Percentiles rank a stretch among this genome's conserved stretches.
Evolutionary conservation across 2,888 invertebrate species (phyloP).

Genomic region (Conchocele bisecta): DNA sequence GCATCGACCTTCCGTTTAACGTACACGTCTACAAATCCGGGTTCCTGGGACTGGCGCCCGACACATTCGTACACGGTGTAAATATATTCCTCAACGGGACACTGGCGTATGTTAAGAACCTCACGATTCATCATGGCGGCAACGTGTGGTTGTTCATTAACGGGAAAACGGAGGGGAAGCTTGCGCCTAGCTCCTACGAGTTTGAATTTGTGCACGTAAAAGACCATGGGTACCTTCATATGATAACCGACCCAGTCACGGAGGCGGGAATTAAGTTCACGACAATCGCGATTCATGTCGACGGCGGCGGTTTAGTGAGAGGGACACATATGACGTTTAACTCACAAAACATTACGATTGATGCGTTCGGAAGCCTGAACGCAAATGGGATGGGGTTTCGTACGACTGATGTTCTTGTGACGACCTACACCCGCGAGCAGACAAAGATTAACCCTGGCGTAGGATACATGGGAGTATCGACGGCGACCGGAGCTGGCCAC

Average conservation of each 20-base stretch:
- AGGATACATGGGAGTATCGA: conserved; percentile 49
- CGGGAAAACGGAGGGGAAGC: conserved; percentile 58
- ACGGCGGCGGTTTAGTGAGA: conserved; percentile 69
- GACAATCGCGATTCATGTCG: conserved; percentile 64
- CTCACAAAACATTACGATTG: conserved; percentile 68
- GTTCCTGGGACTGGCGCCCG: conserved; percentile 68
- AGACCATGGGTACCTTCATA: conserved; percentile 67
- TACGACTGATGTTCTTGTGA: conserved; percentile 49
- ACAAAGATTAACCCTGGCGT: conserved; percentile 70
- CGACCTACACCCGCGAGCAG: conserved; percentile 18
- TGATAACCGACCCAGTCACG: conserved; percentile 69
- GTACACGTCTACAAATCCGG: conserved; percentile 71
- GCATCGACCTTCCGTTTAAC: conserved; percentile 73
- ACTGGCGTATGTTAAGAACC: conserved; percentile 65
- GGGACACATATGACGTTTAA: conserved; percentile 69
- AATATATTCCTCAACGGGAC: conserved; percentile 72
- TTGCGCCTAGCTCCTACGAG: conserved; percentile 59
- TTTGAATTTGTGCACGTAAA: conserved; percentile 72
- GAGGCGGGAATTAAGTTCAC: conserved; percentile 64
- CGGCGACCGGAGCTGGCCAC: conserved; percentile 69
- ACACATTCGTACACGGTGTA: conserved; percentile 69
- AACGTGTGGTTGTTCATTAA: conserved; percentile 66
- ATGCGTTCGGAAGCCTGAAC: conserved; percentile 66
- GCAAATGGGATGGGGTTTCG: conserved; percentile 70
- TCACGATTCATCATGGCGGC: conserved; percentile 71